A percentile compares a stretch with the other conserved stretches of the same genome.
phyloP scores from a whole-genome alignment of 2,888 invertebrate genomes.

The Strigamia crassipes region DNA sequence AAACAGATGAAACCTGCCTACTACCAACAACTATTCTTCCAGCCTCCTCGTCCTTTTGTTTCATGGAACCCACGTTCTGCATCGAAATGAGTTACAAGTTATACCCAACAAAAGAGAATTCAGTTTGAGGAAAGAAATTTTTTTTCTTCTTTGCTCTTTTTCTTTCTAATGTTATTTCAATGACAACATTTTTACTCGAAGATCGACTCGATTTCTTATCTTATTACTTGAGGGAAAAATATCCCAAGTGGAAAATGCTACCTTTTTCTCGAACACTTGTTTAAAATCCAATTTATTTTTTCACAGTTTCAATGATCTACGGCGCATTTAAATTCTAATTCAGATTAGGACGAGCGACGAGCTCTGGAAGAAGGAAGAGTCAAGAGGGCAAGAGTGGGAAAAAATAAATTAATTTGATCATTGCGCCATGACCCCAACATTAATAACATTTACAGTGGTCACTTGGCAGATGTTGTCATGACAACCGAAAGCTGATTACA shows the following conservation, averaged over 20 bases:
- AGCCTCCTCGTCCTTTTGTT: background rate
- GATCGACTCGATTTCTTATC: background rate
- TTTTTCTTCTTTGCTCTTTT: background rate
- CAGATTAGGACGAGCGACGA: background rate
- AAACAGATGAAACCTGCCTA: constrained; percentile 33
- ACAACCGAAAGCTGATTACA: constrained; percentile 33
- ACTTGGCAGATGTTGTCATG: constrained; percentile 38
- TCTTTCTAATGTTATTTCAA: background rate
- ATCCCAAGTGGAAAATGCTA: background rate
- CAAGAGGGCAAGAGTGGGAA: background rate
- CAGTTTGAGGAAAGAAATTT: background rate
- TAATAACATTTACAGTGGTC: constrained; percentile 35
- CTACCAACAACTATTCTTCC: background rate
- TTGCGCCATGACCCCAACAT: background rate
- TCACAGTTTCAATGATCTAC: background rate
- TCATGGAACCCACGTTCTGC: constrained; percentile 42
- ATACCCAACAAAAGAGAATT: background rate
- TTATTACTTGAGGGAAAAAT: constrained; percentile 3
- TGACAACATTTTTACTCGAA: constrained; percentile 3
- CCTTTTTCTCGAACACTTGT: background rate
- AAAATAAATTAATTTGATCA: constrained; percentile 34
- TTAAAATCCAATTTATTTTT: constrained; percentile 9
- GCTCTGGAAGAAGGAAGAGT: background rate
- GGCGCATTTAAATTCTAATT: background rate
- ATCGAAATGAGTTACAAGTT: constrained; percentile 37